Evolutionary conservation across 2,113 vertebrate genomes (phyloP).

Genomic region (Antennarius striatus): DNA sequence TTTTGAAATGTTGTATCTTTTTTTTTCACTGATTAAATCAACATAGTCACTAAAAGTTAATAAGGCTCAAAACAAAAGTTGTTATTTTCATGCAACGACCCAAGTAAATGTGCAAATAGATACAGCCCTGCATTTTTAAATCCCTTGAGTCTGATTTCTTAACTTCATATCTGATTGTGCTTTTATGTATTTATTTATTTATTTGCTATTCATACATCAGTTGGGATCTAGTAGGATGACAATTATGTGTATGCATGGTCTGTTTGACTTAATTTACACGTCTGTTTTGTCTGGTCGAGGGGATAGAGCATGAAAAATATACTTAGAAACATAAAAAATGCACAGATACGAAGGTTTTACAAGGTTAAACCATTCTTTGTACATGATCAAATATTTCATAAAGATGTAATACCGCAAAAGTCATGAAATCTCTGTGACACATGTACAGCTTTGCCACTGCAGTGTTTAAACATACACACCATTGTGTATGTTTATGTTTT

Average conservation of each 20-base stretch:
- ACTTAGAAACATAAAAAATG: constrained; percentile 41
- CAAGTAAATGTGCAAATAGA: too few relatives aligned
- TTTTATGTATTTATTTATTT: not conserved
- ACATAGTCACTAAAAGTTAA: too few relatives aligned
- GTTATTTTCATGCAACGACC: too few relatives aligned
- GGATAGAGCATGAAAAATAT: constrained; percentile 40
- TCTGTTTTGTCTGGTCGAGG: constrained; percentile 37
- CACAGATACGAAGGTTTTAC: constrained; percentile 10
- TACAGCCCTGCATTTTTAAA: not conserved
- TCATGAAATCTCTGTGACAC: constrained; percentile 28
- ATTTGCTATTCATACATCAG: not conserved
- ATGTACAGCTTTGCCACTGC: constrained; percentile 4
- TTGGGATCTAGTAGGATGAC: constrained; percentile 1
- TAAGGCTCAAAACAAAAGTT: too few relatives aligned
- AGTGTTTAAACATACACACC: constrained; percentile 29
- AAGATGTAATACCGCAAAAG: constrained; percentile 36
- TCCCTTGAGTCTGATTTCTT: not conserved
- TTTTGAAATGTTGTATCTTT: too few relatives aligned
- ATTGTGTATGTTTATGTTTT: constrained; percentile 14
- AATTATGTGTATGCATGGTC: constrained; percentile 7
- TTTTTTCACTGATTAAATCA: too few relatives aligned
- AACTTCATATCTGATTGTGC: not conserved
- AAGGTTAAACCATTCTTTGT: constrained; percentile 41
- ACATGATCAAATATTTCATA: constrained; percentile 59
- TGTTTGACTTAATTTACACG: constrained; percentile 29